Evolutionary conservation across 2,797 vertebrate genomes (phyloP).

Genomic region (Luscinia megarhynchos): DNA sequence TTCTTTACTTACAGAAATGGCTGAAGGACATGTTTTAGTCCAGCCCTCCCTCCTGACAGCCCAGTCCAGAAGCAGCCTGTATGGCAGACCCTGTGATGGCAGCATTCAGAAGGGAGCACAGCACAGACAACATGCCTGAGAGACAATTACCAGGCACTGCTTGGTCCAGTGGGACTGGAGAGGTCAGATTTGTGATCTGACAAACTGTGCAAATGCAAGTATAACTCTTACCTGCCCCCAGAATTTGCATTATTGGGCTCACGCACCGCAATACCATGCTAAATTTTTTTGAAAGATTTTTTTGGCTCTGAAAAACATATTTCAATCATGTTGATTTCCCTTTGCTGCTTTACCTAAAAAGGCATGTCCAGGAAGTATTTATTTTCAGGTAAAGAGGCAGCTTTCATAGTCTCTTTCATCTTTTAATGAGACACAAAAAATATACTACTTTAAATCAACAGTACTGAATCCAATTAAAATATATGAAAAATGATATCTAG

Average conservation of each 20-base stretch:
- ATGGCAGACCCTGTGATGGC: neutral
- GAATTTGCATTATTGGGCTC: neutral
- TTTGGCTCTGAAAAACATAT: neutral
- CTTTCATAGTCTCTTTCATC: conserved; percentile 48
- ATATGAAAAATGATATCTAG: neutral
- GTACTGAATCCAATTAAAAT: conserved; percentile 15
- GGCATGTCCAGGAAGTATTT: conserved; percentile 43
- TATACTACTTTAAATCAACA: neutral
- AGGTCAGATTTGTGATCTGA: neutral
- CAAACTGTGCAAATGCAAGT: neutral
- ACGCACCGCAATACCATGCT: neutral
- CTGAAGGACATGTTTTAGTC: neutral
- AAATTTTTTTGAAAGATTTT: neutral
- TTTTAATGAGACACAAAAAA: conserved; percentile 59
- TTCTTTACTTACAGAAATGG: neutral
- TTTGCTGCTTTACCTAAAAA: neutral
- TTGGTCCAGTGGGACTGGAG: neutral
- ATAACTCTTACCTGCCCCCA: neutral
- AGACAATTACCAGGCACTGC: neutral
- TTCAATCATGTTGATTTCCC: conserved; percentile 17
- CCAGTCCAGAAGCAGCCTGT: neutral
- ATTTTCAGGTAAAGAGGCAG: conserved; percentile 42
- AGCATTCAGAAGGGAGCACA: neutral
- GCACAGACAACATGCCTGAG: neutral
- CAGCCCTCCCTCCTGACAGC: neutral